phyloP scores from a whole-genome alignment of 2,797 vertebrate genomes.

The Sarcoramphus papa region DNA sequence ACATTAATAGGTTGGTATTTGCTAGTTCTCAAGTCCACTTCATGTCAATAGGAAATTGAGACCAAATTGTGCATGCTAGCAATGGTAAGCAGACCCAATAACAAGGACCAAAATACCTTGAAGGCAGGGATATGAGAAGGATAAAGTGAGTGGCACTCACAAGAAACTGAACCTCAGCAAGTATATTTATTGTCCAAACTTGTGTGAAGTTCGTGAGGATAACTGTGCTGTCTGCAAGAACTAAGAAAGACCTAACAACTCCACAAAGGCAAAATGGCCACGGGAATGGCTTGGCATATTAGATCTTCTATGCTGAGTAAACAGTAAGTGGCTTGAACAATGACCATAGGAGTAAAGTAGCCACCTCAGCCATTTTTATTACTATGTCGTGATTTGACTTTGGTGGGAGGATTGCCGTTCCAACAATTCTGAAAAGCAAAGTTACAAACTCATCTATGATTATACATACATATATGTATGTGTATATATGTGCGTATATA shows the following conservation, averaged over 20 bases:
- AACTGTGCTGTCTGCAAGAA: background rate
- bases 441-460: background rate
- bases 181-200: background rate
- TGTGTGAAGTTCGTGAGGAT: background rate
- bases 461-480: background rate
- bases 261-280: background rate
- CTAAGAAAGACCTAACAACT: background rate
- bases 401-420: background rate
- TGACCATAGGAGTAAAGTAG: background rate
- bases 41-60: background rate
- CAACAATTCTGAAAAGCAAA: background rate
- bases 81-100: background rate
- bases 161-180: background rate
- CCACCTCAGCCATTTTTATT: background rate
- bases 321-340: background rate
- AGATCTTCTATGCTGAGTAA: background rate
- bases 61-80: background rate
- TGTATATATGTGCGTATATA: too few species aligned
- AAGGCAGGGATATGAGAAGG: background rate
- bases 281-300: background rate
- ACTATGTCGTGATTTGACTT: background rate
- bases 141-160: background rate
- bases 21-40: background rate
- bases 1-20: background rate
- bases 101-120: background rate